Conservation (phyloP, 2,888 invertebrate species). For the Serripes groenlandicus region DNA sequence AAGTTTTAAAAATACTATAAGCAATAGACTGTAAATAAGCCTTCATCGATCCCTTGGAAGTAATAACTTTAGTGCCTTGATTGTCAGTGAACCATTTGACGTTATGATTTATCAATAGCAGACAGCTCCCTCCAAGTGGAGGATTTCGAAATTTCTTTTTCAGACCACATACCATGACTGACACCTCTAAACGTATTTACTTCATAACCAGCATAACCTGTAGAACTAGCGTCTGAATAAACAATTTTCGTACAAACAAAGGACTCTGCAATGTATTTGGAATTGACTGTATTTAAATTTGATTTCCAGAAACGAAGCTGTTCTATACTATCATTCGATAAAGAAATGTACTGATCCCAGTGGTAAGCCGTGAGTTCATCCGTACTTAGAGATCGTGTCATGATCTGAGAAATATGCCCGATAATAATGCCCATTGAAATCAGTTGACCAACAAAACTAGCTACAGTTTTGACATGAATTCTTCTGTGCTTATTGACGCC, state of each 20-base stretch:
- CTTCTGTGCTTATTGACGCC: slow-evolving; percentile 25
- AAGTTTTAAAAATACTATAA: no score
- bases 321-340: slow-evolving; percentile 18
- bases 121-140: no score
- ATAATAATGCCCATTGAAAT: slow-evolving; percentile 53
- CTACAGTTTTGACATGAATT: slow-evolving; percentile 33
- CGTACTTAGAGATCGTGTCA: slow-evolving; percentile 39
- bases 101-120: no score
- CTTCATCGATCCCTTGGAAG: slow-evolving; percentile 35
- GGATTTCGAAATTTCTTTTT: no score
- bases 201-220: no score
- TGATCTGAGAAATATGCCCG: slow-evolving; percentile 45
- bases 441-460: slow-evolving; percentile 50
- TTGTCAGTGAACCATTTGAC: no score
- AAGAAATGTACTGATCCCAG: slow-evolving; percentile 33
- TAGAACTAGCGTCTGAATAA: no score
- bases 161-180: no score
- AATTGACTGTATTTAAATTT: slow-evolving; percentile 28
- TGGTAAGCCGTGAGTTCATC: slow-evolving; percentile 18
- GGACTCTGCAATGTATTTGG: slow-evolving; percentile 21
- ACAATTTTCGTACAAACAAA: slow-evolving; percentile 49
- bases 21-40: no score
- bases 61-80: no score
- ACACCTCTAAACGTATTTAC: no score
- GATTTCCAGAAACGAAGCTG: slow-evolving; percentile 35